Evolutionary conservation across 2,113 vertebrate species (phyloP), one percentile per base, ranked within the genome.

Genomic region (Haplochromis vanheusdeni): DNA sequence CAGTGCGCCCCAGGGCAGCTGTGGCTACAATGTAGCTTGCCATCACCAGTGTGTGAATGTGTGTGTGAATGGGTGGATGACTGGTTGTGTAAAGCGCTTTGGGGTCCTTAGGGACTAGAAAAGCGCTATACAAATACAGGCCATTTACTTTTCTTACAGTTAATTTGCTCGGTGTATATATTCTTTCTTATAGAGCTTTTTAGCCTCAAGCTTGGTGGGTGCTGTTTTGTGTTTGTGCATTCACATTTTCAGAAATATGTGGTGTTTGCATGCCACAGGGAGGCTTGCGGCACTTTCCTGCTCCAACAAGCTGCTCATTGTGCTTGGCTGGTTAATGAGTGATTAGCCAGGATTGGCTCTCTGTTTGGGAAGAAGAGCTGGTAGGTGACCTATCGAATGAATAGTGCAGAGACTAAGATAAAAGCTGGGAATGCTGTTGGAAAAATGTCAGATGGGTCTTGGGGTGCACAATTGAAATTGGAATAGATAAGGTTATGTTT

Each of bases 291-390:
- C 68, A 52, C 23, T 83, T 35, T 37, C 52, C 42, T 77, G 35
- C 37, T 88, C 86, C 84, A 90, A 89, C 85, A 93, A 87, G 86
- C 81, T 31, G 6, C 85, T 91, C 87, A 86, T 92, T 95, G 90
- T 93, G 68, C 73, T 58, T 19, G 19, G 23, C 84, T 92, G 85
- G 86, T 91, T 90, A 91, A 91, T 91, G 81, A 90, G 65, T 93
- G 91, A 89, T 92, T 88, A 80, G 90, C 80, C 42, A 60, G 51
- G 82, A 83, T 86, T 89, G 60, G 73, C 73, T 87, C 79, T 84
- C 65, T 80, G 49, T 85, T 86, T 84, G 40, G 85, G 47, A 45
- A 81, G 68, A 88, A 35, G 55, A 82, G 37, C 54, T 84, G 40
- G 35, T 86, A 77, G 85, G 5, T n/a, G 82, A 88, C 62, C 79